phyloP scores from a whole-genome alignment of 2,888 invertebrate genomes.

The Caenorhabditis sinica region DNA sequence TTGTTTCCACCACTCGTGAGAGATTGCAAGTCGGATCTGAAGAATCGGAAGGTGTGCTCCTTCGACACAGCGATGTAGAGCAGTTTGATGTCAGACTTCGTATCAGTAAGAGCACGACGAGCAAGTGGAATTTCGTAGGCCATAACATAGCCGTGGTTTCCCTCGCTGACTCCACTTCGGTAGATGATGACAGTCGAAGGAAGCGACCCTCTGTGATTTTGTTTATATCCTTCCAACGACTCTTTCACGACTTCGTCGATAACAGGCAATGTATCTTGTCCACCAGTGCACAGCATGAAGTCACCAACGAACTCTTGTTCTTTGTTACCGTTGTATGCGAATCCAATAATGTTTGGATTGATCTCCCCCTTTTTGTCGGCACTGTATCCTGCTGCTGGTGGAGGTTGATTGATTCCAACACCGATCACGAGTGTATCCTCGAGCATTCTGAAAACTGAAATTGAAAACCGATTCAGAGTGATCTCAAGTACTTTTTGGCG shows the following conservation, averaged over 20 bases:
- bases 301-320: constrained; percentile 74
- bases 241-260: constrained; percentile 46
- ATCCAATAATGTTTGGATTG: constrained; percentile 38
- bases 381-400: background rate
- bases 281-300: constrained; percentile 42
- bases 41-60: constrained; percentile 73
- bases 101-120: constrained; percentile 50
- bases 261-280: constrained; percentile 20
- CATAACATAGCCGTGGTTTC: constrained; percentile 68
- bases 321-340: constrained; percentile 68
- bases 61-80: constrained; percentile 75
- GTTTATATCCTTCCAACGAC: background rate
- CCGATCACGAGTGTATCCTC: constrained; percentile 41
- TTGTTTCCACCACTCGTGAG: background rate
- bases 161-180: constrained; percentile 73
- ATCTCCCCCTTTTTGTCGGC: background rate
- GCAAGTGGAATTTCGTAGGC: constrained; percentile 75
- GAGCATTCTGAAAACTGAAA: background rate
- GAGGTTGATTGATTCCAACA: constrained; percentile 24
- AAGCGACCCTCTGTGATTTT: background rate
- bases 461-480: background rate
- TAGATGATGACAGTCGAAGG: constrained; percentile 73
- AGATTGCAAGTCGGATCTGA: constrained; percentile 21
- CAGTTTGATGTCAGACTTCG: constrained; percentile 45
- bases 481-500: background rate